These are phyloP conservation scores for Halictus rubicundus DNA, from an alignment of 1,140 invertebrate genomes.

Conservation along the genomic window DNA sequence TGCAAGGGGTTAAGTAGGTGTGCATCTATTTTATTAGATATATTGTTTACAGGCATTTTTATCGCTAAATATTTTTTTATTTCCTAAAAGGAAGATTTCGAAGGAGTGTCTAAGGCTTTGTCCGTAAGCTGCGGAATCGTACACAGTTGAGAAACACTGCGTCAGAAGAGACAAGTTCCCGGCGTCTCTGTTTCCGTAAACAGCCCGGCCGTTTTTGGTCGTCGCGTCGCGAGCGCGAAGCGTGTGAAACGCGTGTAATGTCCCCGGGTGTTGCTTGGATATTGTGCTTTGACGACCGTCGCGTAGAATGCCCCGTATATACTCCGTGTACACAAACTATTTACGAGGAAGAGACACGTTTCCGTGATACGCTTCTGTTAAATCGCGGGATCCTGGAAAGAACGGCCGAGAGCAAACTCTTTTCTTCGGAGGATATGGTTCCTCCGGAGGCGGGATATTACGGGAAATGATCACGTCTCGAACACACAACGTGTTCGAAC, in stretches of 20 bases:
- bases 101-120: too few species aligned
- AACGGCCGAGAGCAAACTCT: constrained; percentile 11
- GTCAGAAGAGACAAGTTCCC: not conserved
- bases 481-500: too few species aligned
- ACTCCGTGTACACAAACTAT: constrained; percentile 1
- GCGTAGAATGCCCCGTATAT: not conserved
- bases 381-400: constrained; percentile 33
- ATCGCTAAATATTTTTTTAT: too few species aligned
- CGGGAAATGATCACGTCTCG: constrained; percentile 18
- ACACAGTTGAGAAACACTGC: constrained; percentile 26
- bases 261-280: not conserved
- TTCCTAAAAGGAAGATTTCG: too few species aligned
- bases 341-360: constrained; percentile 26
- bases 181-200: constrained; percentile 4
- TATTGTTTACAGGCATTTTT: too few species aligned
- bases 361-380: constrained; percentile 32
- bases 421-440: not conserved
- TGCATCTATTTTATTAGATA: too few species aligned
- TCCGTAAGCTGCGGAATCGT: not conserved
- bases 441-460: not conserved
- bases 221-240: not conserved
- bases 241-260: constrained; percentile 31
- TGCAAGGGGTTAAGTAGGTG: too few species aligned
- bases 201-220: constrained; percentile 26
- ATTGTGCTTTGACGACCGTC: constrained; percentile 16